Evolutionary conservation across 2,888 invertebrate genomes (phyloP), one percentile per base, ranked within the genome.

Genomic region (Agriopis aurantiaria): DNA sequence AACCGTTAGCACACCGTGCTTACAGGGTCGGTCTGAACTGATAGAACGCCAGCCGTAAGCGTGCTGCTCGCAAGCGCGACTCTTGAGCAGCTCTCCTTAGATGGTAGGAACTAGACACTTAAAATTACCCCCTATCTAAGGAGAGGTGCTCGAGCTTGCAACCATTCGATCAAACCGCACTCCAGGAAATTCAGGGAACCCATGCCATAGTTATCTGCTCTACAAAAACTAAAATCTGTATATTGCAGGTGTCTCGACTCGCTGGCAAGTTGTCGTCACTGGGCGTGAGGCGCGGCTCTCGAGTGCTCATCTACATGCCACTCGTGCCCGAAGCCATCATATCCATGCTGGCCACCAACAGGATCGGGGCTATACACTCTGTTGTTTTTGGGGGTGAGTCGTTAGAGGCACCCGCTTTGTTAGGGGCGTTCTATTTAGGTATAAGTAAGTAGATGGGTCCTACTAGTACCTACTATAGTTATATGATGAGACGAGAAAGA

Each of bases 301-400:
- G 97, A 0, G 98, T 99, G 0, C 95, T 99, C 2, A 98, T 99
- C 82, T 99, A 99, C 88, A 99, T 99, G 99, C 99, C 99, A 0
- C 95, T 99, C 69, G 97, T 99, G 59, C 98, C 99, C 0, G 98
- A 99, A 89, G 97, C 98, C 0, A 95, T 98, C 57, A 95, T 98
- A 63, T 96, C 98, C 0, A 98, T 99, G 97, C 88, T 99, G 80
- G 98, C 99, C 0, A 97, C 97, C 2, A 97, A 97, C 49, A 95
- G 99, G 57, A 93, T 99, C 10, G 99, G 99, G 0, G 99, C 98
- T 3, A 95, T 98, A n/a, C 99, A 99, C 86, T 98, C 98, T 0
- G 97, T 99, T 0, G 99, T 99, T 0, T 99, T 99, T 91, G 99
- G 99, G 84, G 98, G 97, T 97, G 88, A 53, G 56, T 11, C 48